A percentile compares a stretch with the other conserved stretches of the same genome.
Conservation (phyloP, 2,113 vertebrate genomes). For the Sapajus apella region DNA sequence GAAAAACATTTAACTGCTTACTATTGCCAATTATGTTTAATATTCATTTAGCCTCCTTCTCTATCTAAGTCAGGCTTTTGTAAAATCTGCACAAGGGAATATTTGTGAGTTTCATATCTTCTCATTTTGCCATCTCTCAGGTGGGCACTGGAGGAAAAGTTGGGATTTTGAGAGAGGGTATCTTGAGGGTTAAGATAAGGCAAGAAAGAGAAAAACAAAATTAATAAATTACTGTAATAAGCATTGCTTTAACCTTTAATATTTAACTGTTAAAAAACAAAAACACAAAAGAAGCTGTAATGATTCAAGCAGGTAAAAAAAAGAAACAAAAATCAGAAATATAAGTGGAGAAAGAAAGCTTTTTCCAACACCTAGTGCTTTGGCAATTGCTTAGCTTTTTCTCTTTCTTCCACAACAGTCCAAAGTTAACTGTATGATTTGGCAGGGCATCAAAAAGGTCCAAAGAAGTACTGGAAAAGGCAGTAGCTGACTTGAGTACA, state of each 20-base stretch:
- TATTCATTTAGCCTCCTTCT: not conserved
- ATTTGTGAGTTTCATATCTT: not conserved
- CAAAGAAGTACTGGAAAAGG: not conserved
- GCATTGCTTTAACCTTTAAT: not conserved
- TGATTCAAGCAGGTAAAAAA: too few relatives aligned
- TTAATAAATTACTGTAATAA: not conserved
- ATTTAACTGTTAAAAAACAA: conserved; percentile 1
- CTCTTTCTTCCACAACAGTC: too few relatives aligned
- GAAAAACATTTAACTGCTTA: conserved; percentile 1
- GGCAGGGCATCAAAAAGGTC: not conserved
- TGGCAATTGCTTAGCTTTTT: not conserved
- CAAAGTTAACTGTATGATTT: not conserved
- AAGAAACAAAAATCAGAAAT: conserved; percentile 22
- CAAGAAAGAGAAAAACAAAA: conserved; percentile 25
- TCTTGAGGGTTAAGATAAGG: not conserved
- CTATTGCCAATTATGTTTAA: not conserved
- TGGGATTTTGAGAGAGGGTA: not conserved
- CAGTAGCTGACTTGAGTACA: not conserved
- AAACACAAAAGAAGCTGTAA: not conserved
- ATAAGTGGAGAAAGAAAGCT: not conserved
- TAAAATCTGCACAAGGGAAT: not conserved
- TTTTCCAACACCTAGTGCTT: not conserved
- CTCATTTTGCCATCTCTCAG: not conserved
- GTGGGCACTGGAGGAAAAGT: not conserved
- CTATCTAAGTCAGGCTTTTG: not conserved